These are phyloP conservation scores for Armadillidium nasatum DNA, from an alignment of 1,140 invertebrate species.

Conservation along the genomic window DNA sequence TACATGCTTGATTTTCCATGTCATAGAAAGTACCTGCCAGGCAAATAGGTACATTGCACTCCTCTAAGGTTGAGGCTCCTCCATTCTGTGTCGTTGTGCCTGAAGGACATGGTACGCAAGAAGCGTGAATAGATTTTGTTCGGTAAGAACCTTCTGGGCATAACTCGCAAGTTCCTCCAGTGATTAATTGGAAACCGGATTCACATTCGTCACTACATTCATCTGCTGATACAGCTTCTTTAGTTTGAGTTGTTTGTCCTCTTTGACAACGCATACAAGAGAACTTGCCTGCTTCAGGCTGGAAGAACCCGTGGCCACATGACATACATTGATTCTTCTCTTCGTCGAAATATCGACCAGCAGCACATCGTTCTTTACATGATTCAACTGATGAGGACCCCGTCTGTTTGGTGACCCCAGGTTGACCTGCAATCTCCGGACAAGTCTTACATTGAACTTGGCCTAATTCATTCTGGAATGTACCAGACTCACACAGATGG, in stretches of 20 bases:
- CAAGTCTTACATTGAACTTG: constrained; percentile 82
- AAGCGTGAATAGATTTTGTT: constrained; percentile 76
- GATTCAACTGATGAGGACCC: constrained; percentile 80
- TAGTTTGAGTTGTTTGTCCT: constrained; percentile 86
- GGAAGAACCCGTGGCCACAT: constrained; percentile 91
- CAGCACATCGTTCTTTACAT: constrained; percentile 86
- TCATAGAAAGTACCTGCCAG: constrained; percentile 58
- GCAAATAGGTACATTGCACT: constrained; percentile 86
- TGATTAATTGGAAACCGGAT: constrained; percentile 77
- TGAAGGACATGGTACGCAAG: constrained; percentile 80
- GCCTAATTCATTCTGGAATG: constrained; percentile 89
- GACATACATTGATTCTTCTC: constrained; percentile 74
- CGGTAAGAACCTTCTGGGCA: constrained; percentile 88
- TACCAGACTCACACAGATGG: constrained; percentile 76
- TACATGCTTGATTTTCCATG: constrained; percentile 64
- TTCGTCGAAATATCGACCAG: constrained; percentile 86
- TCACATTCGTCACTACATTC: constrained; percentile 87
- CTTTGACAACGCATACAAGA: constrained; percentile 80
- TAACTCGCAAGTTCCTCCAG: constrained; percentile 83
- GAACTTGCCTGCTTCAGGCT: constrained; percentile 85
- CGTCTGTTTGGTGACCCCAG: constrained; percentile 75
- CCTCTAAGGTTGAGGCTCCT: constrained; percentile 75
- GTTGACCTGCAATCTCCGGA: constrained; percentile 76
- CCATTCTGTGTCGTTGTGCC: constrained; percentile 79
- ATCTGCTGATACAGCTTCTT: constrained; percentile 55